Conservation (phyloP, 2,113 vertebrate genomes). For the Xenus cinereus region DNA sequence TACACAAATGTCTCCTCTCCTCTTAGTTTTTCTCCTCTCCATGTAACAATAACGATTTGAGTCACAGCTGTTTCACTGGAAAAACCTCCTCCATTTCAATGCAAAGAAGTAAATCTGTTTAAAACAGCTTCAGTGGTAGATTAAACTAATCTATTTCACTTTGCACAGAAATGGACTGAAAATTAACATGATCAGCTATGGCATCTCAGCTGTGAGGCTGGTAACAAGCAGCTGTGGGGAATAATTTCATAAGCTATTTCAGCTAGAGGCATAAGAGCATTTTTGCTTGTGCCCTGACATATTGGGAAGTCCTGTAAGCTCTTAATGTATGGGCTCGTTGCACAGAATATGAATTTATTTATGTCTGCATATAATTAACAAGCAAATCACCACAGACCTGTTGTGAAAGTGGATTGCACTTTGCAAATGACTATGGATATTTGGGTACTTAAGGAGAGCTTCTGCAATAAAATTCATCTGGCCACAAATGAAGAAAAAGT, state of each 20-base stretch:
- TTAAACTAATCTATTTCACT: conserved; percentile 57
- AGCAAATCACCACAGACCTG: not conserved
- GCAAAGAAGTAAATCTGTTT: conserved; percentile 30
- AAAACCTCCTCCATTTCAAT: conserved; percentile 3
- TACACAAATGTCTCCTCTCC: not conserved
- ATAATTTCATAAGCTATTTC: conserved; percentile 43
- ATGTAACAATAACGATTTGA: not conserved
- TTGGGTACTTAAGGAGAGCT: not conserved
- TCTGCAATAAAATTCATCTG: not conserved
- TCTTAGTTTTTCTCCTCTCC: not conserved
- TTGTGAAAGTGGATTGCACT: not conserved
- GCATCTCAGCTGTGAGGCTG: not conserved
- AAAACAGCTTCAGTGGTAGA: not conserved
- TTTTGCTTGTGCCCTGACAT: not conserved
- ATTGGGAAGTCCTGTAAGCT: not conserved
- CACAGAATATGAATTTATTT: not conserved
- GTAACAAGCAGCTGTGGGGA: conserved; percentile 22
- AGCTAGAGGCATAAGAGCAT: not conserved
- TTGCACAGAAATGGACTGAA: conserved; percentile 23
- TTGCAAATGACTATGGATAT: not conserved
- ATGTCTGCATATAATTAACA: not conserved
- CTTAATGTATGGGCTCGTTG: not conserved
- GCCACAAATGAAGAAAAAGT: not conserved
- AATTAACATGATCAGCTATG: conserved; percentile 51
- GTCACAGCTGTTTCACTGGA: conserved; percentile 3